These are phyloP conservation scores for Mormyrus hasselquistii DNA, from an alignment of 2,797 vertebrate genomes.

Conservation along the genomic window DNA sequence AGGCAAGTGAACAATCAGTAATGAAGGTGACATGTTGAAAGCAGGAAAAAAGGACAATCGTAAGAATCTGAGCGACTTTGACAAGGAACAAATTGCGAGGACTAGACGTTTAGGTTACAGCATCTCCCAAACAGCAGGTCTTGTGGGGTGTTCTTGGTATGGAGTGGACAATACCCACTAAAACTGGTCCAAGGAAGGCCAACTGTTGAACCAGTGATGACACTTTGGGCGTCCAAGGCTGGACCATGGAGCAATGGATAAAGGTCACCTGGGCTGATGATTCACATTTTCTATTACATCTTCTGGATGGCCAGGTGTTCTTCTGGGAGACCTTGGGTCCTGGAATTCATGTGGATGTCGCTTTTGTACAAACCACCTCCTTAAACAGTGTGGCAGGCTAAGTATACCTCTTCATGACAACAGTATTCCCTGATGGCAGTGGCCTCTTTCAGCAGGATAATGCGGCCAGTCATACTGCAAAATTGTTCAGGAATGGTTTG, in stretches of 20 bases:
- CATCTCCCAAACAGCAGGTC: background rate
- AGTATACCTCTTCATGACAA: background rate
- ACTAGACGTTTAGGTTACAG: background rate
- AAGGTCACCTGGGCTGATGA: background rate
- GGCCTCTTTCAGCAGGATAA: background rate
- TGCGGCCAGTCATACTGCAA: background rate
- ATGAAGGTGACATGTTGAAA: background rate
- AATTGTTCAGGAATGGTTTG: background rate
- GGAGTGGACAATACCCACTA: background rate
- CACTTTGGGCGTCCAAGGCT: background rate
- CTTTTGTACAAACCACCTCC: background rate
- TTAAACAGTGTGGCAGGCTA: background rate
- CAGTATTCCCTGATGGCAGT: background rate
- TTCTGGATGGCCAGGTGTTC: background rate
- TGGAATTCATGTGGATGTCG: background rate
- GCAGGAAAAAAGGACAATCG: background rate
- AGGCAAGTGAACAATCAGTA: background rate
- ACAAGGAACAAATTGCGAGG: background rate
- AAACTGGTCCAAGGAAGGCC: background rate
- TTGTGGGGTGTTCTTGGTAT: background rate
- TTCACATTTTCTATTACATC: background rate
- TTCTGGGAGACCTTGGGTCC: background rate
- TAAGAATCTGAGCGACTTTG: background rate
- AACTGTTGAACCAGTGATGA: background rate
- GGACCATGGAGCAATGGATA: background rate